Evolutionary conservation across 2,797 vertebrate species (phyloP), one percentile per base, ranked within the genome.

Genomic region (Enteromius treurensis): DNA sequence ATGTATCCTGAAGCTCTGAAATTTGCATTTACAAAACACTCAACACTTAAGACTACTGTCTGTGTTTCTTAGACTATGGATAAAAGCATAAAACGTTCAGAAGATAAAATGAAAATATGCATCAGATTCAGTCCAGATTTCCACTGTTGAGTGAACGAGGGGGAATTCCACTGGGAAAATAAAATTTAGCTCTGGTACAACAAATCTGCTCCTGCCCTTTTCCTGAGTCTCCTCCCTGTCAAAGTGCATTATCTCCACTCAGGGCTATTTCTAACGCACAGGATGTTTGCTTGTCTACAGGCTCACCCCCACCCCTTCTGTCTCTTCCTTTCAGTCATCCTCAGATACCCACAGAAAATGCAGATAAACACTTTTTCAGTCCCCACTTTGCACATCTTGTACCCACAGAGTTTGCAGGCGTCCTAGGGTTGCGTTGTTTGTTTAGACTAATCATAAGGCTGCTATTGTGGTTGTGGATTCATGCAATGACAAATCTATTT

Each of bases 141-240:
- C 51, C 51, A 13, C 32, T 21, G 34, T 60, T 71, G 51, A 40
- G n/a, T 73, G n/a, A 65, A 64, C 3, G 15, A 15, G 34, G 14
- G 10, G 37, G 6, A 40, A 13, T 73, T 42, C 71, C n/a, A 47
- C 40, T 26, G 51, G 32, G 51, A 37, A 49, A 60, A 77, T 47
- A 15, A 64, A 40, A 73, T 70, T 11, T 26, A 8, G 21, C 74
- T 64, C n/a, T 85, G 73, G n/a, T 70, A 42, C 11, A 7, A 53
- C 49, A 60, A 69, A 74, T 77, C 45, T 49, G 51, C 45, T 49
- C 62, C 76, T 79, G 32, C 69, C 42, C 82, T 71, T 84, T 40
- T 74, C 37, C 78, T 42, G 79, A 71, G 40, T 65, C n/a, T 62
- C 32, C 60, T 81, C 58, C 32, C 74, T 85, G 84, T 87, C 84